phyloP scores from a whole-genome alignment of 2,113 vertebrate species.

The Scomber colias region DNA sequence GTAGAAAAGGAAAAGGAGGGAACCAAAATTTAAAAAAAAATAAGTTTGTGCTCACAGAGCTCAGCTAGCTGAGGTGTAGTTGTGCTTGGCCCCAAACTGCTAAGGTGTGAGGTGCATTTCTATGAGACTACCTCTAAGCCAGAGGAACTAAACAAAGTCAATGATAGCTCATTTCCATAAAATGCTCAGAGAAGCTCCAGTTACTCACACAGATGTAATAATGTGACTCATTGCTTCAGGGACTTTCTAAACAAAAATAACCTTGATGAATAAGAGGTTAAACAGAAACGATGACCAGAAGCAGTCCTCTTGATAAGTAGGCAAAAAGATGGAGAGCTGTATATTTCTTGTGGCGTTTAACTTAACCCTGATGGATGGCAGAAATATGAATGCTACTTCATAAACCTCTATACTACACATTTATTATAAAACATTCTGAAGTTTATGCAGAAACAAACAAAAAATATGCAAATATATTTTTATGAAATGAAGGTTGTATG shows the following conservation, averaged over 20 bases:
- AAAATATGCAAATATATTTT: neutral
- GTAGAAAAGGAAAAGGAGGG: neutral
- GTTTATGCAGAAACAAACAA: neutral
- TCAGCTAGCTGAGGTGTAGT: conserved; percentile 19
- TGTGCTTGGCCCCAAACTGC: conserved; percentile 28
- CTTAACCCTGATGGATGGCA: neutral
- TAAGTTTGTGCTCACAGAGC: conserved; percentile 22
- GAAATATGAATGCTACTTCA: neutral
- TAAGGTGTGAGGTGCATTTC: conserved; percentile 69
- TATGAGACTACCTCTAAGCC: conserved; percentile 68
- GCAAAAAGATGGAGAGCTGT: conserved; percentile 6
- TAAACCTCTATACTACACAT: no score
- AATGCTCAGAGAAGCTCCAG: conserved; percentile 58
- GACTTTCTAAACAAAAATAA: conserved; percentile 55
- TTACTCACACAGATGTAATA: conserved; percentile 71
- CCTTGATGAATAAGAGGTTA: conserved; percentile 65
- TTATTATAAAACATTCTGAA: no score
- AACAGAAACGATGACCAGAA: conserved; percentile 32
- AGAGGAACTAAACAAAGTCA: conserved; percentile 70
- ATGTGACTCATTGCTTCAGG: conserved; percentile 63
- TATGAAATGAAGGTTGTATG: neutral
- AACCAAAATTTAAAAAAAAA: neutral
- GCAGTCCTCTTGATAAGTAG: conserved; percentile 4
- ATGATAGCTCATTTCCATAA: conserved; percentile 74
- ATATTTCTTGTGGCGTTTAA: conserved; percentile 7